Base-by-base conservation (phyloP, 2,113 vertebrate genomes). In the Gambusia holbrooki region DNA sequence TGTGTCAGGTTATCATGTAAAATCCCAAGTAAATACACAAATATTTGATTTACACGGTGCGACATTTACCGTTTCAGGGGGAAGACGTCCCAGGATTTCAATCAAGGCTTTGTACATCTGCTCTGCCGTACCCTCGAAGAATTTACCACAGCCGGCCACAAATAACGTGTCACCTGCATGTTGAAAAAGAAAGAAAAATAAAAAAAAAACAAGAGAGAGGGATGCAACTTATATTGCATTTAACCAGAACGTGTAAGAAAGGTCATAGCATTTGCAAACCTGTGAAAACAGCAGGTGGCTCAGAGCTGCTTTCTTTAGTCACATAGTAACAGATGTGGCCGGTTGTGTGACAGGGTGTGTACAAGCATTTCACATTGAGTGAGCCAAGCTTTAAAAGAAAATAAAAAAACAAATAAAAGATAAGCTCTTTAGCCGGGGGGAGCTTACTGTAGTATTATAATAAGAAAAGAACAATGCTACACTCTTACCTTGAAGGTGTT, bases 271-370 rank as follows among this genome's bases (percentile, higher is more conserved):
- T 29, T 14, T 11, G 11, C 37, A 10, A 70, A 88, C 90, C 98
- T 89, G 98, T 99, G 90, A 99, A 99, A 77, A 99, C 96, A 2
- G 97, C 96, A 11, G 98, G 96, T 0, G 96, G 94, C 85, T 99
- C 96, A 0, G 94, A 90, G 90, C 96, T 94, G 67, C 94, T 92
- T 14, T 97, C 96, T 91, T 97, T 96, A 48, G 96, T 97, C 89
- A 99, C 97, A 65, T 95, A 97, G 89, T 99, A 99, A 90, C 98
- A 99, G 93, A 99, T 96, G 91, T 99, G 98, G 69, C 98, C 98
- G 0, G 96, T 98, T 0, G 98, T 99, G 94, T 99, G 98, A 87
- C 98, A 99, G 0, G 98, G 98, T 0, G 98, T 99, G 3, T 94
- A 95, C 74, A 99, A 94, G 87, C 98, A 99, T 92, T 97, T 98